Base-by-base conservation (phyloP, 2,888 invertebrate species). In the Torymus aiolomorphi region DNA sequence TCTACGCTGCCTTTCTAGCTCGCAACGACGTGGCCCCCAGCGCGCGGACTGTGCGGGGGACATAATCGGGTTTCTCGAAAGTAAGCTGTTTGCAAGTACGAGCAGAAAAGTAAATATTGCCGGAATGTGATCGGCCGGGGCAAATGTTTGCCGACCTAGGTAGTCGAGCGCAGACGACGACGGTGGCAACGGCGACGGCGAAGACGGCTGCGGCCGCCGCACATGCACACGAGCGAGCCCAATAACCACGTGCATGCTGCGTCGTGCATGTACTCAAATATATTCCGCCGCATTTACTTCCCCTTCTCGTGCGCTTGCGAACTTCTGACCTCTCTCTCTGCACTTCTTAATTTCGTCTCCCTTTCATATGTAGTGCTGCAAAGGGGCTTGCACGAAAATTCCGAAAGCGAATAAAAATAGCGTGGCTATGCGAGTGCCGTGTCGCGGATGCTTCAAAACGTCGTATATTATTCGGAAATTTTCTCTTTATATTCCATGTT, bases 81-180 rank as follows among this genome's bases (percentile, higher is more conserved):
- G 84, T 86, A 86, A 85, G 85, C 86, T 83, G 84, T 83, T 83
- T 85, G 85, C 83, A 83, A 83, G 84, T 84, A 83, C 84, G 84
- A 86, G 86, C 86, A 84, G 84, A 85, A 87, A 86, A 85, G 87
- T 86, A 87, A 87, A 87, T 84, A 83, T 81, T 62, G 83, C 72
- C 82, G 83, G 83, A 83, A 85, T 84, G 83, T 84, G 86, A 86
- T 86, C 83, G 84, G 83, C 83, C 80, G 82, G 85, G 82, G 86
- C 83, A 86, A 87, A 87, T 86, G 86, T 87, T 87, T 87, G 85
- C 85, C 83, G 84, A 84, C 77, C 83, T 83, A 83, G 18, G 54
- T 59, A 8, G 66, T 76, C 56, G 83, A 85, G 85, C 85, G 84
- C 83, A 86, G 66, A 84, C 83, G 81, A n/a, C 24, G 59, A 59